phyloP scores from a whole-genome alignment of 2,797 vertebrate species.

The Thamnophis elegans region DNA sequence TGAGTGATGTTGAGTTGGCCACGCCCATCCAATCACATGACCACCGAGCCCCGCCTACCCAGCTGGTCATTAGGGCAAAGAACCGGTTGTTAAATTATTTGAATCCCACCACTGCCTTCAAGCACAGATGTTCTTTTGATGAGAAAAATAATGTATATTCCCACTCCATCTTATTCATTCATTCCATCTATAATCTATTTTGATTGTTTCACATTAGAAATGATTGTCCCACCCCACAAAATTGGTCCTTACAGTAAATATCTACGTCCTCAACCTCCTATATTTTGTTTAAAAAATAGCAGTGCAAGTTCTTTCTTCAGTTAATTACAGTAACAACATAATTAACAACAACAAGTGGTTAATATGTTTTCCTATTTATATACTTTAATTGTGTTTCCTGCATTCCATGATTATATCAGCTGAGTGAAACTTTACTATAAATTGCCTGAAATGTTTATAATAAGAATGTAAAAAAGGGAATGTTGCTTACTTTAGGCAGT shows the following conservation, averaged over 20 bases:
- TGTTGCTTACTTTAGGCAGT: neutral
- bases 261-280: neutral
- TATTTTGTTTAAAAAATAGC: neutral
- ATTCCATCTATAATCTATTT: slow-evolving; percentile 56
- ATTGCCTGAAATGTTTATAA: neutral
- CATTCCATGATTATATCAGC: neutral
- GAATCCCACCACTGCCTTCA: neutral
- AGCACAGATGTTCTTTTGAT: slow-evolving; percentile 43
- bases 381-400: neutral
- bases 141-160: neutral
- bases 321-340: neutral
- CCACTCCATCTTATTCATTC: slow-evolving; percentile 65
- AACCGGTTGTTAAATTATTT: too few species aligned
- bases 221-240: neutral
- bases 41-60: too few species aligned
- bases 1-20: too few species aligned
- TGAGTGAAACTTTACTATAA: neutral
- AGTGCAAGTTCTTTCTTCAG: neutral
- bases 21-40: too few species aligned
- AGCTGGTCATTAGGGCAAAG: too few species aligned
- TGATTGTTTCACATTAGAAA: slow-evolving; percentile 60
- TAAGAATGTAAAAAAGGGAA: neutral
- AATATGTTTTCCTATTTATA: neutral
- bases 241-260: neutral
- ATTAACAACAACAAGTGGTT: neutral